Conservation (phyloP, 2,113 vertebrate species). For the Micronycteris hirsuta region DNA sequence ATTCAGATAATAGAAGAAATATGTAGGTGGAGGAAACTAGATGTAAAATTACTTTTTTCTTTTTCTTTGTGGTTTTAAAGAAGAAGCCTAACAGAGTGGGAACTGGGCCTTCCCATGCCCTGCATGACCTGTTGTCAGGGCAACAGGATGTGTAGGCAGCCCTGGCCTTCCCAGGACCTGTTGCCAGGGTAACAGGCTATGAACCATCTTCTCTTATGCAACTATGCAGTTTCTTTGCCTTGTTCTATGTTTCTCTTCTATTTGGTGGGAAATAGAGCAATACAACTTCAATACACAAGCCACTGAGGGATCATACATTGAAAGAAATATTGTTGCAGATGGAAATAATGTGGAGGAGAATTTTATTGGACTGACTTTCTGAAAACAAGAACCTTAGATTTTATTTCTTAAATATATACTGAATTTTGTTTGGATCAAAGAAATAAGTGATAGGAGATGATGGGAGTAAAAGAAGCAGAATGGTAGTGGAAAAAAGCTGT, state of each 20-base stretch:
- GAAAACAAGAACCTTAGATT: neutral
- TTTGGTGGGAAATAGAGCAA: neutral
- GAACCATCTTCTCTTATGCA: conserved; percentile 51
- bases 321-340: neutral
- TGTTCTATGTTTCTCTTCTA: neutral
- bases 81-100: conserved; percentile 7
- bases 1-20: conserved; percentile 17
- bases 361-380: neutral
- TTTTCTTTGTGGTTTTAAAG: conserved; percentile 30
- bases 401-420: conserved; percentile 18
- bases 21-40: neutral
- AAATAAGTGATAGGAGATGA: neutral
- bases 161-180: conserved; percentile 26
- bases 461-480: neutral
- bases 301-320: neutral
- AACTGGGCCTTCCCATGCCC: conserved; percentile 49
- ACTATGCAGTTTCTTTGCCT: neutral
- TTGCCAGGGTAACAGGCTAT: conserved; percentile 59
- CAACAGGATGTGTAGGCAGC: conserved; percentile 57
- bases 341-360: neutral
- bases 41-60: neutral
- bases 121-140: conserved; percentile 64
- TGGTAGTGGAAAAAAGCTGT: neutral
- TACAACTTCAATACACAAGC: neutral
- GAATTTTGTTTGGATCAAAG: neutral